phyloP scores from a whole-genome alignment of 2,113 vertebrate genomes.

The Oceanites oceanicus region DNA sequence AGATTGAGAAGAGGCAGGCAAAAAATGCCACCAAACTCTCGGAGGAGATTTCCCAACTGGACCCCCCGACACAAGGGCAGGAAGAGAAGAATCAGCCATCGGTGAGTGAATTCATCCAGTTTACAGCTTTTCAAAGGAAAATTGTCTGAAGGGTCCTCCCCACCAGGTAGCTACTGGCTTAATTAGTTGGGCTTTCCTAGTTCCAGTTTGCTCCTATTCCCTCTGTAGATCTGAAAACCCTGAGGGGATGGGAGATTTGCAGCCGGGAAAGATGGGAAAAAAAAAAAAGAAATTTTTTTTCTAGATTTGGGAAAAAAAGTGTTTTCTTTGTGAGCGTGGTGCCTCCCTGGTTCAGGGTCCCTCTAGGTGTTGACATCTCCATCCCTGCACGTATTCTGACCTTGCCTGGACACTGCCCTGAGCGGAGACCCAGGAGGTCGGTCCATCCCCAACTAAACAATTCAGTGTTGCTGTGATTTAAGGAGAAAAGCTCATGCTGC shows the following conservation, averaged over 20 bases:
- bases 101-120: background rate
- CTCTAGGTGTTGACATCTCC: background rate
- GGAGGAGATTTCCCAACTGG: background rate
- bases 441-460: too few species aligned
- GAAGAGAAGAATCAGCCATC: background rate
- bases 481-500: background rate
- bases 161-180: background rate
- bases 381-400: accelerated
- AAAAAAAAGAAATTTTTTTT: background rate
- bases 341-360: background rate
- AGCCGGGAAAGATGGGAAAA: background rate
- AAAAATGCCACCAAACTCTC: background rate
- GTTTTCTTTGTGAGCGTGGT: background rate
- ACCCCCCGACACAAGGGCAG: accelerated
- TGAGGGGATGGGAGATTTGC: background rate
- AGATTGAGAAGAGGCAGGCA: background rate
- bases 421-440: background rate
- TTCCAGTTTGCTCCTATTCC: accelerated
- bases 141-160: background rate
- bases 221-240: too few species aligned
- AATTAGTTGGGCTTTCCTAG: background rate
- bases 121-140: background rate
- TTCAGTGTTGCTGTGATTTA: accelerated
- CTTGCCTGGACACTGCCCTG: background rate
- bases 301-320: background rate